phyloP scores from a whole-genome alignment of 1,140 invertebrate genomes.

The Zelostemma sp. region DNA sequence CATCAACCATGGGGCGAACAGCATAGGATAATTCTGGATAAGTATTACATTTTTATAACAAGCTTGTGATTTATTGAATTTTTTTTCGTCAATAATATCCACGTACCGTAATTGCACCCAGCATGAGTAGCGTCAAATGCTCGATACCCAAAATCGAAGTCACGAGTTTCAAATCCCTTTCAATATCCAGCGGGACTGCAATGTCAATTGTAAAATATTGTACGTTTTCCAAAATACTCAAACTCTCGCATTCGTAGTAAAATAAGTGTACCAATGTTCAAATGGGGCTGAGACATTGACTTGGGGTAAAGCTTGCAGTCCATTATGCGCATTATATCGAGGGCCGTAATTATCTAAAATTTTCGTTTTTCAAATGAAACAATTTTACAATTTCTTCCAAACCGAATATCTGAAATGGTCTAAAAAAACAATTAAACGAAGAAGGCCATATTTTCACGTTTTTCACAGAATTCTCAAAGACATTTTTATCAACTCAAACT shows the following conservation, averaged over 20 bases:
- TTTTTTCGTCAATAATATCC: too few relatives aligned
- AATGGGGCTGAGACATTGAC: constrained; percentile 18
- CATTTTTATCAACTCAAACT: too few relatives aligned
- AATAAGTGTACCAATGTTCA: constrained; percentile 17
- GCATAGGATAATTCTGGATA: constrained; percentile 62
- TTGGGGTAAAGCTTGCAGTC: constrained; percentile 49
- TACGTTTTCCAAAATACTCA: too few relatives aligned
- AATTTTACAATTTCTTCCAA: too few relatives aligned
- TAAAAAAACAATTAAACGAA: too few relatives aligned
- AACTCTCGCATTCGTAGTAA: background rate
- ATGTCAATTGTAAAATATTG: constrained; percentile 12
- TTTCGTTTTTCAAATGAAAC: too few relatives aligned
- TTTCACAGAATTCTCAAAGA: too few relatives aligned
- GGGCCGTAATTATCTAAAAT: constrained; percentile 57
- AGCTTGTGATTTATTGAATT: too few relatives aligned
- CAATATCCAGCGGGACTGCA: constrained; percentile 55
- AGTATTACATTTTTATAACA: too few relatives aligned
- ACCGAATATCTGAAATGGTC: background rate
- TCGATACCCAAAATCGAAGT: constrained; percentile 65
- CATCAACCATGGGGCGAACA: constrained; percentile 64
- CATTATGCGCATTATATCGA: constrained; percentile 60
- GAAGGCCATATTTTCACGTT: too few relatives aligned
- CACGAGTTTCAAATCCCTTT: constrained; percentile 65
- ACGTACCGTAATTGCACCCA: constrained; percentile 63
- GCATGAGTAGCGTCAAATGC: constrained; percentile 63